phyloP scores from a whole-genome alignment of 2,888 invertebrate species.

The Clitarchus hookeri region DNA sequence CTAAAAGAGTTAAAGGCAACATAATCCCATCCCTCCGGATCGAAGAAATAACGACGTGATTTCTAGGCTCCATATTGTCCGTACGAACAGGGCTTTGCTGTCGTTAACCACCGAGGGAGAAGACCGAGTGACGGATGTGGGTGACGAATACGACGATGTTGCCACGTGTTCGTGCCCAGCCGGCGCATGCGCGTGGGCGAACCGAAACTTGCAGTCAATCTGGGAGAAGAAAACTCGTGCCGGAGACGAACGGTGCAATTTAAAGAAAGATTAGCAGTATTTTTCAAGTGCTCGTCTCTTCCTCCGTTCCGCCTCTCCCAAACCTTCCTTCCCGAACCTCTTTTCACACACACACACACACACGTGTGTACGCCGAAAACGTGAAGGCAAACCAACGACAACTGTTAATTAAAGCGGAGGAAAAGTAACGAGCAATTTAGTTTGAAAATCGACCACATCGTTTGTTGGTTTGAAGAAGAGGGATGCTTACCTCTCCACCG shows the following conservation, averaged over 20 bases:
- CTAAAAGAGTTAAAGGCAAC: too few relatives aligned
- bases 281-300: conserved; percentile 11
- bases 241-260: conserved; percentile 8
- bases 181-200: too few relatives aligned
- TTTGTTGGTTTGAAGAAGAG: conserved; percentile 14
- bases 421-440: background rate
- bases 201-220: background rate
- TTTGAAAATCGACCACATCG: background rate
- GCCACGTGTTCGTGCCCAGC: too few relatives aligned
- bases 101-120: too few relatives aligned
- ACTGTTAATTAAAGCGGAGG: background rate
- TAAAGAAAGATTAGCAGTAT: conserved; percentile 25
- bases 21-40: too few relatives aligned
- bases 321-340: background rate
- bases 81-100: too few relatives aligned
- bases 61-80: too few relatives aligned
- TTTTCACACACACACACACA: background rate
- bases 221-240: background rate
- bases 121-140: too few relatives aligned
- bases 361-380: background rate
- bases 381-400: background rate
- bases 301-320: background rate
- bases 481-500: background rate
- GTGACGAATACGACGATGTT: too few relatives aligned
- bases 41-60: too few relatives aligned